Conservation (phyloP, 2,113 vertebrate genomes). For the Scophthalmus maximus region DNA sequence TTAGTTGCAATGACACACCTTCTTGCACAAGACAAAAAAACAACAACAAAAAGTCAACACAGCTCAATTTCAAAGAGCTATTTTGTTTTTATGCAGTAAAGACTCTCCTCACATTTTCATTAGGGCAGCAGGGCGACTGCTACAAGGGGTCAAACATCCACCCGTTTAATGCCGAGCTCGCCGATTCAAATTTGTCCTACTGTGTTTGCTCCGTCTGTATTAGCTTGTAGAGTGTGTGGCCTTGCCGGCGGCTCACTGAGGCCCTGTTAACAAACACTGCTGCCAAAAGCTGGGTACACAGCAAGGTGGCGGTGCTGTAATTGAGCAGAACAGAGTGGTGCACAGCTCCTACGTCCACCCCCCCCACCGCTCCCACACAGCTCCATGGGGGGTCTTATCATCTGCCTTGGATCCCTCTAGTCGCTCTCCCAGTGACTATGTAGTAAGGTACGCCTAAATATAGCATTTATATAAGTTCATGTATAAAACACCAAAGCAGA, state of each 20-base stretch:
- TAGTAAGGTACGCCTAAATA: constrained; percentile 8
- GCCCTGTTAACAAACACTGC: background rate
- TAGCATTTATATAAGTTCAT: constrained; percentile 31
- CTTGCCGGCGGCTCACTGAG: background rate
- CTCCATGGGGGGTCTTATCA: constrained; percentile 38
- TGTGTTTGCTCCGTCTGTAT: constrained; percentile 75
- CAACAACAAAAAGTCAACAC: background rate
- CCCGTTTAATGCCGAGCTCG: constrained; percentile 69
- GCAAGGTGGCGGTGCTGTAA: background rate
- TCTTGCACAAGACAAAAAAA: background rate
- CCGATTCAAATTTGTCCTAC: constrained; percentile 59
- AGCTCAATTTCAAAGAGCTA: constrained; percentile 10
- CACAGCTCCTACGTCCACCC: background rate
- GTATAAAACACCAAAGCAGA: background rate
- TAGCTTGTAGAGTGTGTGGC: constrained; percentile 60
- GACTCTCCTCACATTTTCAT: constrained; percentile 13
- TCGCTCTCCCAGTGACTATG: constrained; percentile 16
- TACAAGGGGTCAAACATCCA: constrained; percentile 64
- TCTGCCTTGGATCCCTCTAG: constrained; percentile 16
- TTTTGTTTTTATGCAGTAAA: constrained; percentile 18
- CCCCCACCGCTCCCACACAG: background rate
- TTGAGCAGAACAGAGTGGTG: background rate
- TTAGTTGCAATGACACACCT: background rate
- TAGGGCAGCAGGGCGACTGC: constrained; percentile 30
- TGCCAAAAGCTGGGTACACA: background rate